Evolutionary conservation across 1,140 invertebrate species (phyloP), one percentile per base, ranked within the genome.

Genomic region (Campoletis sonorensis): DNA sequence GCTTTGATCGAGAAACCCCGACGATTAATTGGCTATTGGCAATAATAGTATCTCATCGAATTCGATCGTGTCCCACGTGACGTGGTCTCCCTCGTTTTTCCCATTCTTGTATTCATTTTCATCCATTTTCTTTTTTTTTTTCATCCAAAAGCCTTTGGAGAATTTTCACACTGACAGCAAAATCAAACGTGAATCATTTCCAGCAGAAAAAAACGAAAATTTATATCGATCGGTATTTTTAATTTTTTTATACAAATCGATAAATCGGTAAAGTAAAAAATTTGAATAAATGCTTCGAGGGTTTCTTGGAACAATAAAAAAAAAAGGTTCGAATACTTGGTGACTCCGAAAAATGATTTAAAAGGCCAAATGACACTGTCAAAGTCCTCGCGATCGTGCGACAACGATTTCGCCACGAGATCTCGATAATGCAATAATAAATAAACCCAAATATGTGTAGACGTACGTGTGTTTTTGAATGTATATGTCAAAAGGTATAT

Each of bases 1-100:
- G 73, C 73, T 77, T 77, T 77, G 73, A 77, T 77, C 73, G 73
- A 77, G 73, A 70, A 70, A 77, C 73, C 40, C 73, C 73, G 73
- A 77, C 73, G 33, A 77, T 77, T 77, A 77, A 77, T 77, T 77
- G 51, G 73, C 73, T 61, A 61, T 77, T 54, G 72, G 72, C 72
- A 54, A 75, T 75, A 70, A 75, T 75, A 75, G 72, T 75, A 75
- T 49, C 33, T 75, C 72, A 75, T 75, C 72, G 27, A 75, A 75
- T 54, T 54, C 40, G 49, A 75, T 18, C 23, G 72, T 70, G 15
- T 70, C 30, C 72, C 72, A 54, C 23, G 72, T 54, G 27, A 33
- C 27, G 16, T 70, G 30, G 67, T 37, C 30, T 70, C 30, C 64
- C 77, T 37, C 40, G 33, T 68, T 64, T 64, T 27, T 64, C 27